phyloP scores from a whole-genome alignment of 92 coral and sea anemone genomes.

The Isaurus tuberculatus region DNA sequence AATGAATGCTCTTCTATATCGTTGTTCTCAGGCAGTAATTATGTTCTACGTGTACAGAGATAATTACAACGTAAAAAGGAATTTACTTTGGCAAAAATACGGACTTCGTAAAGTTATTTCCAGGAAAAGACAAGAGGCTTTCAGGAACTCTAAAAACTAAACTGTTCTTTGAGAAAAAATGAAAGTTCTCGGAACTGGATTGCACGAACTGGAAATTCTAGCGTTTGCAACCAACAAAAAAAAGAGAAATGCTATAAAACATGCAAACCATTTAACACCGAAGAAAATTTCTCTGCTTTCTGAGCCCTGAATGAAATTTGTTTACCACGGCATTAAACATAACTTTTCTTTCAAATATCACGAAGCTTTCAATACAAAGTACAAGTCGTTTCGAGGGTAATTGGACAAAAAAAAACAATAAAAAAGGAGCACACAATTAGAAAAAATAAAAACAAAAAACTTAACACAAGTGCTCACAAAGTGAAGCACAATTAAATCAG shows the following conservation, averaged over 20 bases:
- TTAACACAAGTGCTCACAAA: neutral
- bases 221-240: constrained; percentile 6
- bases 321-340: neutral
- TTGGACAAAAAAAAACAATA: neutral
- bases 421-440: neutral
- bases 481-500: neutral
- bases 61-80: neutral
- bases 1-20: neutral
- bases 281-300: neutral
- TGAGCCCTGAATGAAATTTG: neutral
- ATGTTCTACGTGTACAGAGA: neutral
- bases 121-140: constrained; percentile 2
- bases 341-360: neutral
- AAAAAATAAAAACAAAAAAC: neutral
- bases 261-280: neutral
- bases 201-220: no score
- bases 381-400: neutral
- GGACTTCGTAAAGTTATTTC: neutral
- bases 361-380: no score
- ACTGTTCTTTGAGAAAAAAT: neutral
- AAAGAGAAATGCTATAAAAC: neutral
- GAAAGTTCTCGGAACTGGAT: neutral
- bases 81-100: neutral
- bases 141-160: neutral
- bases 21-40: neutral